phyloP scores from a whole-genome alignment of 2,888 invertebrate species.

The Strigamia transsilvanica region DNA sequence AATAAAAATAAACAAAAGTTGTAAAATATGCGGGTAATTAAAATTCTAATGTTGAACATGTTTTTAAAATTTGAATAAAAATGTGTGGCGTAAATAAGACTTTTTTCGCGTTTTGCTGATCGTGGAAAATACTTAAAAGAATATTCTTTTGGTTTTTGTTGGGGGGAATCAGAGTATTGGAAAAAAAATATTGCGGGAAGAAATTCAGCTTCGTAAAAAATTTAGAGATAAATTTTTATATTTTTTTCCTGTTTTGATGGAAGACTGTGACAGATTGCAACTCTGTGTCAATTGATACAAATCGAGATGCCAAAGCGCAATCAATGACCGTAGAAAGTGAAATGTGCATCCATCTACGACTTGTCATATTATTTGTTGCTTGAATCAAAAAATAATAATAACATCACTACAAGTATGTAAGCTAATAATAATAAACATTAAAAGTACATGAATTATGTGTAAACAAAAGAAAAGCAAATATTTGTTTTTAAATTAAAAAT shows the following conservation, averaged over 20 bases:
- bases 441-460: neutral
- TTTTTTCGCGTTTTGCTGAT: neutral
- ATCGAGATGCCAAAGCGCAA: constrained; percentile 35
- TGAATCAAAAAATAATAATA: neutral
- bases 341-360: neutral
- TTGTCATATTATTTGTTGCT: constrained; percentile 1
- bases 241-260: neutral
- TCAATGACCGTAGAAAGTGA: constrained; percentile 8
- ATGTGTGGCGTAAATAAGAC: neutral
- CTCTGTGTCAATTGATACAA: constrained; percentile 38
- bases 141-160: neutral
- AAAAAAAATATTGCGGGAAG: neutral
- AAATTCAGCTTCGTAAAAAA: constrained; percentile 40
- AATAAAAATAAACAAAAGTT: neutral
- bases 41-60: too few species aligned
- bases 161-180: neutral
- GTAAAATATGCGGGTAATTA: too few species aligned
- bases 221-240: neutral
- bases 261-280: constrained; percentile 40
- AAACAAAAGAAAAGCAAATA: neutral
- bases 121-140: neutral
- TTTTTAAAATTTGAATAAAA: neutral
- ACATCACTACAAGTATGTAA: too few species aligned
- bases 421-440: too few species aligned
- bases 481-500: constrained; percentile 40